phyloP scores from a whole-genome alignment of 2,888 invertebrate species.

The Lagria hirta region DNA sequence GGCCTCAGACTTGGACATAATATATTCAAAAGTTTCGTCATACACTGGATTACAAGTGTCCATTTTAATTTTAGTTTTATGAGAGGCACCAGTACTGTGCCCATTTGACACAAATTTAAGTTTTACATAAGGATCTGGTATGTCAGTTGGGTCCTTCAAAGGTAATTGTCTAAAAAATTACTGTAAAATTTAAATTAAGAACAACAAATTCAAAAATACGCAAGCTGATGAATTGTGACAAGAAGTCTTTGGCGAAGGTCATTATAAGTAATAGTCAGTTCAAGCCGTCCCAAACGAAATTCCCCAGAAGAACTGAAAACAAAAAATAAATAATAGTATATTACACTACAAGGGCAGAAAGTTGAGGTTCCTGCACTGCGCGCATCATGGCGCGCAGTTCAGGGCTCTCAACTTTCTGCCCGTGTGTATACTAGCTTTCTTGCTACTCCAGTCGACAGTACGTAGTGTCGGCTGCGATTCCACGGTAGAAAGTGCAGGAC shows the following conservation, averaged over 20 bases:
- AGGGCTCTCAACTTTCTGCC: too few relatives aligned
- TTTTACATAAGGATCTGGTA: slow-evolving; percentile 89
- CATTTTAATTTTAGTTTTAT: slow-evolving; percentile 75
- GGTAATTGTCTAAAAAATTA: slow-evolving; percentile 67
- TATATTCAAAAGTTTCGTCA: slow-evolving; percentile 86
- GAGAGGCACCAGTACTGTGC: slow-evolving; percentile 66
- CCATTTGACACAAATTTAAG: slow-evolving; percentile 77
- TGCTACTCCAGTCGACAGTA: too few relatives aligned
- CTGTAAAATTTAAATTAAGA: slow-evolving; percentile 7
- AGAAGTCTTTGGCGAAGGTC: slow-evolving; percentile 75
- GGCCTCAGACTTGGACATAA: slow-evolving; percentile 75
- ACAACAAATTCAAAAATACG: slow-evolving; percentile 61
- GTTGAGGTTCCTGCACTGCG: too few relatives aligned
- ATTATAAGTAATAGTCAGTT: slow-evolving; percentile 80
- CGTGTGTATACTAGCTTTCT: too few relatives aligned
- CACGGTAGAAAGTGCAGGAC: too few relatives aligned
- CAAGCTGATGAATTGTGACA: slow-evolving; percentile 81
- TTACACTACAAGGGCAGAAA: too few relatives aligned
- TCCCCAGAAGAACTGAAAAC: slow-evolving; percentile 12
- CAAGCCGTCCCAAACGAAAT: slow-evolving; percentile 65
- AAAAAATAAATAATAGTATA: too few relatives aligned
- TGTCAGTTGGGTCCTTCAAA: slow-evolving; percentile 74
- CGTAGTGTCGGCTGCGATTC: too few relatives aligned
- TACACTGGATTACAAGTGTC: slow-evolving; percentile 86
- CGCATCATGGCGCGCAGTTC: too few relatives aligned